Conservation (phyloP, 2,888 invertebrate species). For the Scaptomyza caliginosa region DNA sequence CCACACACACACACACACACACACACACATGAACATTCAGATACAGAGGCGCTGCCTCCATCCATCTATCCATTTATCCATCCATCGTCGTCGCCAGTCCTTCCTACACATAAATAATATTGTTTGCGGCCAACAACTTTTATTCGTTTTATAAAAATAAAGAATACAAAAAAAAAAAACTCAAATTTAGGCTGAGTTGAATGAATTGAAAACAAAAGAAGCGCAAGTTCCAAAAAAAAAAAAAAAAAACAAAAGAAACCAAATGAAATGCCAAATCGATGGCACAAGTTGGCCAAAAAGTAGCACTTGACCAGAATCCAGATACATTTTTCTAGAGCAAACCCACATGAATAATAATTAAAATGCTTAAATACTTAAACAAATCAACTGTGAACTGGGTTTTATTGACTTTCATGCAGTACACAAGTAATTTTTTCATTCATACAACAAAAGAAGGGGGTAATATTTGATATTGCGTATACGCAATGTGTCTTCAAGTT, state of each 20-base stretch:
- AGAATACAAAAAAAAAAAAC: neutral
- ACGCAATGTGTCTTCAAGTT: slow-evolving; percentile 55
- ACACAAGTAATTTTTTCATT: slow-evolving; percentile 17
- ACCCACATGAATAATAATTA: slow-evolving; percentile 39
- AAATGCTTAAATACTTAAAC: slow-evolving; percentile 5
- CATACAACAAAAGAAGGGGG: slow-evolving; percentile 15
- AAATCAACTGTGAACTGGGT: slow-evolving; percentile 28
- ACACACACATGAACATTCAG: neutral
- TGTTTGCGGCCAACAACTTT: slow-evolving; percentile 48
- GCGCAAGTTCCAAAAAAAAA: slow-evolving; percentile 54
- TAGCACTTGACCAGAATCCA: slow-evolving; percentile 30
- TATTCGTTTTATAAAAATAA: neutral
- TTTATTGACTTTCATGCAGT: slow-evolving; percentile 2
- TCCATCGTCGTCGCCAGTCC: slow-evolving; percentile 33
- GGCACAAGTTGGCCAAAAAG: slow-evolving; percentile 37
- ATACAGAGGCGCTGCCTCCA: slow-evolving; percentile 8
- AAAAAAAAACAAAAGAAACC: slow-evolving; percentile 8
- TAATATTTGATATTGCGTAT: slow-evolving; percentile 47
- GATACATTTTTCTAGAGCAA: slow-evolving; percentile 41
- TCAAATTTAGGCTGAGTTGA: slow-evolving; percentile 57
- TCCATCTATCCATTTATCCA: neutral
- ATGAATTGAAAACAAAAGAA: slow-evolving; percentile 51
- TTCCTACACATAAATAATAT: slow-evolving; percentile 52
- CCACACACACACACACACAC: slow-evolving; percentile 38
- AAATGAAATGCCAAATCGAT: slow-evolving; percentile 25